phyloP scores from a whole-genome alignment of 1,140 invertebrate genomes.

The Drepana arcuata region DNA sequence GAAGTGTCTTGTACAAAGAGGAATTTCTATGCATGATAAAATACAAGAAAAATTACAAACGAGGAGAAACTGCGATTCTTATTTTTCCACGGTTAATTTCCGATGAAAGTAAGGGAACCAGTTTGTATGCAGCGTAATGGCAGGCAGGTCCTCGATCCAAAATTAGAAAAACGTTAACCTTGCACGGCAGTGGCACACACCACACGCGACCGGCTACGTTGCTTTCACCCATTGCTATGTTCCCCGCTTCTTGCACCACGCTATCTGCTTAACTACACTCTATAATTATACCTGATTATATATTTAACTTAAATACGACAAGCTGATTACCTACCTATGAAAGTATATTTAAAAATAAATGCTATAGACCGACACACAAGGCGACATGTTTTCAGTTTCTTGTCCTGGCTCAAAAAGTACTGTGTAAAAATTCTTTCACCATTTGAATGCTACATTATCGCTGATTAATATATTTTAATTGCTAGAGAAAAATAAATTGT shows the following conservation, averaged over 20 bases:
- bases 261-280: conserved; percentile 30
- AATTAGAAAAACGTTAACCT: conserved; percentile 61
- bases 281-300: conserved; percentile 29
- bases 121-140: conserved; percentile 28
- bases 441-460: too few species aligned
- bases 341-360: too few species aligned
- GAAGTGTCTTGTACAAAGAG: too few species aligned
- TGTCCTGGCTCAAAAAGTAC: too few species aligned
- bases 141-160: conserved; percentile 41
- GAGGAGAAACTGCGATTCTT: conserved; percentile 28
- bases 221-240: conserved; percentile 54
- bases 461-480: too few species aligned
- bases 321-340: too few species aligned
- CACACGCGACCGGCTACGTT: conserved; percentile 36
- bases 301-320: too few species aligned
- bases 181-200: conserved; percentile 41
- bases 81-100: conserved; percentile 52
- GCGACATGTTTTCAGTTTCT: too few species aligned
- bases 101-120: conserved; percentile 43
- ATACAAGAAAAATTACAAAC: conserved; percentile 23
- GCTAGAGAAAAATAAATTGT: too few species aligned
- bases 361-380: too few species aligned
- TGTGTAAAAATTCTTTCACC: too few species aligned
- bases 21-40: too few species aligned
- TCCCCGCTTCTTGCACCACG: conserved; percentile 17